These are phyloP conservation scores for Amyelois transitella DNA, from an alignment of 1,140 invertebrate genomes.

Conservation along the genomic window DNA sequence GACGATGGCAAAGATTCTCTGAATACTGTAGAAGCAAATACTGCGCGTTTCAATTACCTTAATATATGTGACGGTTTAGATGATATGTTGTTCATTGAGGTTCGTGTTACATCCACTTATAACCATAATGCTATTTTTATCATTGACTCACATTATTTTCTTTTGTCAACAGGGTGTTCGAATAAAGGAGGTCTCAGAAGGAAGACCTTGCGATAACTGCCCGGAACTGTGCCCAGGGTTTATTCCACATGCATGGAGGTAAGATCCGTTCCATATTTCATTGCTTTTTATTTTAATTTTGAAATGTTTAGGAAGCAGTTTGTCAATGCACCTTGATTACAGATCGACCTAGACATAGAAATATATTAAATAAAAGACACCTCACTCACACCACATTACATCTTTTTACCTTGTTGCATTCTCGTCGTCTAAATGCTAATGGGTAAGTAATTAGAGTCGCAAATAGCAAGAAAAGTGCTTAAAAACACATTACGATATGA, in stretches of 20 bases:
- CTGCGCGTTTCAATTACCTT: conserved; percentile 21
- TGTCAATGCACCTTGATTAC: neutral
- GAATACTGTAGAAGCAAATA: conserved; percentile 3
- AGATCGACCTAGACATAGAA: neutral
- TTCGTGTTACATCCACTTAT: conserved; percentile 3
- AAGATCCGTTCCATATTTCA: conserved; percentile 38
- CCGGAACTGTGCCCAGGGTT: conserved; percentile 87
- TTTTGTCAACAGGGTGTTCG: conserved; percentile 81
- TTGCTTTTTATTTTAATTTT: neutral
- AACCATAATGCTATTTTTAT: conserved; percentile 6
- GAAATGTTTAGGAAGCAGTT: conserved; percentile 1
- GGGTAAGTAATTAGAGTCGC: too few relatives aligned
- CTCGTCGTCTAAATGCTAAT: too few relatives aligned
- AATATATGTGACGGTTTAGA: conserved; percentile 25
- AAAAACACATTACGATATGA: neutral
- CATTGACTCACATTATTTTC: conserved; percentile 13
- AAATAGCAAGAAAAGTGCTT: neutral
- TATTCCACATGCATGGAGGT: conserved; percentile 89
- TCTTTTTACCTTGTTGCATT: too few relatives aligned
- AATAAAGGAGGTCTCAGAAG: conserved; percentile 89
- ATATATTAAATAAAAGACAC: too few relatives aligned
- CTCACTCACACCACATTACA: too few relatives aligned
- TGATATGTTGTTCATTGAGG: conserved; percentile 10
- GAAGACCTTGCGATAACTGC: conserved; percentile 87
- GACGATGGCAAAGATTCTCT: conserved; percentile 25